A percentile compares a stretch with the other conserved stretches of the same genome.
These are phyloP conservation scores for Polydrusus cervinus DNA, from an alignment of 2,888 invertebrate genomes.

Conservation along the genomic window DNA sequence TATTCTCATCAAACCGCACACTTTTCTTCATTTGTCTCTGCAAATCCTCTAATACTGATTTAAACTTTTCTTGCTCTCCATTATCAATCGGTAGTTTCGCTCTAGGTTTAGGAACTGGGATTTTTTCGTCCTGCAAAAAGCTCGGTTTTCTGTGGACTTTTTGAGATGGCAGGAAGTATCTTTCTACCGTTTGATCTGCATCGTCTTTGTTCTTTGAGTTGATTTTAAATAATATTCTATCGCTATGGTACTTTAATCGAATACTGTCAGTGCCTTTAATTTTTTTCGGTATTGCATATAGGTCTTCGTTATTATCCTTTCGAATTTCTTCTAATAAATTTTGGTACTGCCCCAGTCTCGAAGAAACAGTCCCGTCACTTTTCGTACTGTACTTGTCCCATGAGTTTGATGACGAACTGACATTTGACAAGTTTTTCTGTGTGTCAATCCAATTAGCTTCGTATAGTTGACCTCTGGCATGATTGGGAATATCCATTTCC, in stretches of 20 bases:
- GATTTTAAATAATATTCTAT: constrained; percentile 67
- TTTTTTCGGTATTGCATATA: constrained; percentile 60
- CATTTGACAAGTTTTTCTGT: constrained; percentile 73
- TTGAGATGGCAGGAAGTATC: constrained; percentile 64
- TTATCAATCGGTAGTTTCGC: constrained; percentile 60
- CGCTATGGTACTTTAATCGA: constrained; percentile 68
- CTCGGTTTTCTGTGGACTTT: constrained; percentile 42
- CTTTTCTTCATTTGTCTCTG: constrained; percentile 68
- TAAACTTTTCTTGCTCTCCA: constrained; percentile 58
- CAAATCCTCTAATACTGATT: constrained; percentile 63
- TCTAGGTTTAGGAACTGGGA: constrained; percentile 65
- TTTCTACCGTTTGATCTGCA: constrained; percentile 58
- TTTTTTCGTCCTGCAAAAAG: constrained; percentile 25
- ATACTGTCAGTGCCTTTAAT: constrained; percentile 61
- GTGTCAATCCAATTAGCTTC: constrained; percentile 90
- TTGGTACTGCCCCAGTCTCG: constrained; percentile 66
- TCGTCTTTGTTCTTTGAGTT: constrained; percentile 64
- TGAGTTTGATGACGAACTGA: constrained; percentile 67
- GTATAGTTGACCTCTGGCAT: constrained; percentile 81
- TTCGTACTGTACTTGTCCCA: constrained; percentile 66
- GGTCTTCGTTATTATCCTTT: constrained; percentile 60
- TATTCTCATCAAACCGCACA: constrained; percentile 67
- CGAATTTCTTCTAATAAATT: constrained; percentile 65
- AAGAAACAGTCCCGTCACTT: constrained; percentile 68
- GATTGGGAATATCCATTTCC: constrained; percentile 81